Percentiles rank a stretch among this genome's conserved stretches.
These are phyloP conservation scores for Stegodyphus mimosarum DNA, from an alignment of 1,140 invertebrate genomes.

Conservation along the genomic window DNA sequence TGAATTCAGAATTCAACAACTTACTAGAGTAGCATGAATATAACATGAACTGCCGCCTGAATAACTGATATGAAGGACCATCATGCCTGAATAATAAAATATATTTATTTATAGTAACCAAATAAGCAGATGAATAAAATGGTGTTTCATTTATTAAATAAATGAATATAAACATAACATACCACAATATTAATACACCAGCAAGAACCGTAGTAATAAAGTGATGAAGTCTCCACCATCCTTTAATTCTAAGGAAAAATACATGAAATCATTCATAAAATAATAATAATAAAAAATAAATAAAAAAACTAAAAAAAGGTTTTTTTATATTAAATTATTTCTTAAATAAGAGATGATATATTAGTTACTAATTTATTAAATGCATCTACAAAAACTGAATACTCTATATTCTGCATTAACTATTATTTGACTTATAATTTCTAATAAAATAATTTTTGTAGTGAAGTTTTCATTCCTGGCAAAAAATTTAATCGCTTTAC, in stretches of 20 bases:
- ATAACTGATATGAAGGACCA: conserved; percentile 87
- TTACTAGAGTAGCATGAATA: conserved; percentile 93
- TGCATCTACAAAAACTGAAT: too few relatives aligned
- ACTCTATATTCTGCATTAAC: too few relatives aligned
- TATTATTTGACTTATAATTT: too few relatives aligned
- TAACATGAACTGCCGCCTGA: conserved; percentile 91
- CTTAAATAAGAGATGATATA: too few relatives aligned
- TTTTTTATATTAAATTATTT: too few relatives aligned
- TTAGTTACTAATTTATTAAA: too few relatives aligned
- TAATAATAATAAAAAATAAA: too few relatives aligned
- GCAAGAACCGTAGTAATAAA: conserved; percentile 95
- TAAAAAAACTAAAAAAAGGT: too few relatives aligned
- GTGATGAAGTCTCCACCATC: conserved; percentile 99
- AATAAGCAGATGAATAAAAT: not conserved
- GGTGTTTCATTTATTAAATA: not conserved
- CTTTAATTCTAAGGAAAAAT: conserved; percentile 74
- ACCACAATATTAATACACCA: conserved; percentile 94
- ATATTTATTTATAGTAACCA: not conserved
- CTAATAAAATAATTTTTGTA: too few relatives aligned
- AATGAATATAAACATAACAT: conserved; percentile 41
- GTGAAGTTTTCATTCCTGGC: too few relatives aligned
- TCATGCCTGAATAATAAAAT: conserved; percentile 78
- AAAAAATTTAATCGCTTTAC: too few relatives aligned
- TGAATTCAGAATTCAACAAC: conserved; percentile 63
- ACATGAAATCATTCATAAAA: not conserved